Percentiles rank a stretch among this genome's conserved stretches.
Conservation (phyloP, 2,113 vertebrate species). For the Cercopithecus mona region DNA sequence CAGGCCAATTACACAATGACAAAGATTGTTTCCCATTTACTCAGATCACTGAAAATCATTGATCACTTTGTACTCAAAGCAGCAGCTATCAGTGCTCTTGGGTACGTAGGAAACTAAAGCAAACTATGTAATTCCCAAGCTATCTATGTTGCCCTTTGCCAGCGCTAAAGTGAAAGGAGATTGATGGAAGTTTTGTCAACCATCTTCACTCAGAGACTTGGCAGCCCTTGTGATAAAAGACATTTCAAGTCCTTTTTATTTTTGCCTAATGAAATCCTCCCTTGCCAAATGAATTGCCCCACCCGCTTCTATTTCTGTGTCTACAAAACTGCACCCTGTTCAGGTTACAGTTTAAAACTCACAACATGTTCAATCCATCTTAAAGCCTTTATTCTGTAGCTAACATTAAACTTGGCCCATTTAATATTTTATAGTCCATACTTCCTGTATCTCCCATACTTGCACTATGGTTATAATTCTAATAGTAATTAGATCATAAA, state of each 20-base stretch:
- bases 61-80: not conserved
- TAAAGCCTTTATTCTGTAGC: not conserved
- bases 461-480: not conserved
- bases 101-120: not conserved
- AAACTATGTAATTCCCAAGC: not conserved
- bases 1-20: not conserved
- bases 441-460: not conserved
- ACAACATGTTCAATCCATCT: not conserved
- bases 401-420: not conserved
- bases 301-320: not conserved
- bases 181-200: not conserved
- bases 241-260: not conserved
- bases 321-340: not conserved
- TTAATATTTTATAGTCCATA: not conserved
- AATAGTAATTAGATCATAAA: not conserved
- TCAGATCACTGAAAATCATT: not conserved
- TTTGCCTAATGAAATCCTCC: not conserved
- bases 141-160: not conserved
- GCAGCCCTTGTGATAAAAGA: not conserved
- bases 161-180: not conserved
- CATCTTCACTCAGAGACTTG: not conserved
- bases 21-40: not conserved
- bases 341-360: not conserved
- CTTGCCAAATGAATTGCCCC: not conserved
- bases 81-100: not conserved